phyloP scores from a whole-genome alignment of 2,888 invertebrate species.

The Conomelus anceps region DNA sequence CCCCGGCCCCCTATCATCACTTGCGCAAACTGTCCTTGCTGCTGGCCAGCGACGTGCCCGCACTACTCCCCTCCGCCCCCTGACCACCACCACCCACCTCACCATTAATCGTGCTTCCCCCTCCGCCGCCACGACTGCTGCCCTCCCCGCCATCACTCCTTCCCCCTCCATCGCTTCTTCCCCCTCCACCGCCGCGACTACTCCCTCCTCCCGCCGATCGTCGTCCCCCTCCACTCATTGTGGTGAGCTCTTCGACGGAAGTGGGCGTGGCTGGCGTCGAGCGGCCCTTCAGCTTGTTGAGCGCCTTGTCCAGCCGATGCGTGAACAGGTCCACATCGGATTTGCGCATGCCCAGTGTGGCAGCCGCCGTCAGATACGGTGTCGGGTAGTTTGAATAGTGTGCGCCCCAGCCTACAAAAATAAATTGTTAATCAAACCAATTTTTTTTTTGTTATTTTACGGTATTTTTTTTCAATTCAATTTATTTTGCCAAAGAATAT shows the following conservation, averaged over 20 bases:
- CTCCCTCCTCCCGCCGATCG: constrained; percentile 29
- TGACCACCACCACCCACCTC: constrained; percentile 32
- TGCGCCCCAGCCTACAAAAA: constrained; percentile 59
- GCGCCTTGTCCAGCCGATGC: constrained; percentile 55
- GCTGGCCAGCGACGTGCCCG: constrained; percentile 40
- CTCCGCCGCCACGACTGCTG: constrained; percentile 12
- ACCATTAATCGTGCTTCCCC: constrained; percentile 34
- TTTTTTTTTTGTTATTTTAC: neutral
- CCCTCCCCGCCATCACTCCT: constrained; percentile 32
- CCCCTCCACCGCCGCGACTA: constrained; percentile 33
- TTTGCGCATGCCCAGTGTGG: constrained; percentile 59
- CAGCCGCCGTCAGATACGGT: constrained; percentile 68
- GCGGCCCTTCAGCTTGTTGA: constrained; percentile 42
- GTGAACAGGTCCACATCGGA: constrained; percentile 63
- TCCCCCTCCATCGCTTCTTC: constrained; percentile 38
- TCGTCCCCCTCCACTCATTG: constrained; percentile 29
- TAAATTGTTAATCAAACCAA: no score
- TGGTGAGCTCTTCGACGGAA: constrained; percentile 39
- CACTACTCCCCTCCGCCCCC: constrained; percentile 35
- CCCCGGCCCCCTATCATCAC: constrained; percentile 33
- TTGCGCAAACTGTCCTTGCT: constrained; percentile 41
- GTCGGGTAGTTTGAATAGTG: constrained; percentile 53
- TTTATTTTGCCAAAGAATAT: no score
- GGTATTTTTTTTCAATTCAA: neutral
- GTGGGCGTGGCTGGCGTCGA: constrained; percentile 40